Conservation (phyloP, 2,113 vertebrate species). For the Bubo scandiacus region DNA sequence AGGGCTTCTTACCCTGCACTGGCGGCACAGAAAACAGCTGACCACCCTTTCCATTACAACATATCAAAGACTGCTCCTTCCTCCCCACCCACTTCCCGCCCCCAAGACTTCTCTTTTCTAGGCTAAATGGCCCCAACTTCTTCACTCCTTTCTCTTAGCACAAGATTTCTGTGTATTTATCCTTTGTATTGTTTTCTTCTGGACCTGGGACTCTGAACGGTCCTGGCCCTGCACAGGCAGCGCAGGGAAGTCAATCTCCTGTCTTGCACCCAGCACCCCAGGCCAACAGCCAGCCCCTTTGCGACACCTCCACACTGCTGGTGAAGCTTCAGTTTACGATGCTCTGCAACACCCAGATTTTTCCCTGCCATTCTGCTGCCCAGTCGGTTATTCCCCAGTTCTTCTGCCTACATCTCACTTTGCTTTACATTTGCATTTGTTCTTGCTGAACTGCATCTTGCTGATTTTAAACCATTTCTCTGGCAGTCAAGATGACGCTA, state of each 20-base stretch:
- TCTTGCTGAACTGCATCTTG: constrained; percentile 9
- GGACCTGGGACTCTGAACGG: neutral
- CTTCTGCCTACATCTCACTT: neutral
- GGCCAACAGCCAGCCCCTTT: neutral
- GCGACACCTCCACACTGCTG: neutral
- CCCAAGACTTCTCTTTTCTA: constrained; percentile 3
- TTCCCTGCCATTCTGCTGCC: neutral
- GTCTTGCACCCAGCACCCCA: neutral
- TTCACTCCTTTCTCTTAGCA: neutral
- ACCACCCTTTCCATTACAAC: constrained; percentile 27
- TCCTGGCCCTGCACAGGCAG: neutral
- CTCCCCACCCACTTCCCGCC: neutral
- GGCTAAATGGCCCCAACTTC: neutral
- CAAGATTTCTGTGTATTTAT: neutral
- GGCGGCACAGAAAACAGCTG: neutral
- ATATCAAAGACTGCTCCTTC: neutral
- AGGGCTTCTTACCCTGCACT: neutral
- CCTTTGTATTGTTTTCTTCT: neutral
- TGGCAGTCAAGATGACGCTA: fast-evolving
- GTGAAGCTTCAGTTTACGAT: neutral
- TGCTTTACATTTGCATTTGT: constrained; percentile 20
- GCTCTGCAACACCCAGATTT: neutral
- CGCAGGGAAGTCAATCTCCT: neutral
- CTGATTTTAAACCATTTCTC: neutral
- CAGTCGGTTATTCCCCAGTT: neutral